Evolutionary conservation across 2,888 invertebrate genomes (phyloP), one percentile per base, ranked within the genome.

Genomic region (Apotomis capreana): DNA sequence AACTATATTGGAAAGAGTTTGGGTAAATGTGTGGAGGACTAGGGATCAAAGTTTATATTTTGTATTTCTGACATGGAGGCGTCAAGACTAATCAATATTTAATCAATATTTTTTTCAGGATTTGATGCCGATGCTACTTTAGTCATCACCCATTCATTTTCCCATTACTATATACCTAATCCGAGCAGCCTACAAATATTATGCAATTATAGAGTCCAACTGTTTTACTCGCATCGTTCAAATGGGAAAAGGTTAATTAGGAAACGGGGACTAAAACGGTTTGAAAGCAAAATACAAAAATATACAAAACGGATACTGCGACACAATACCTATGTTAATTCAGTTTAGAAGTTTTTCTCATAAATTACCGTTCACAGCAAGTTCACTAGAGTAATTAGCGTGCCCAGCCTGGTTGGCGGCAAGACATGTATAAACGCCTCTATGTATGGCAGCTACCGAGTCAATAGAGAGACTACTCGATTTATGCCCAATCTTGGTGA

Each of bases 351-450:
- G 12, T 6, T 40, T 6, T 5, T 8, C 8, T 46, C 36, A 36
- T 3, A 60, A 77, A 80, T 86, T 95, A 96, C 96, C 96, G 85
- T 96, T 96, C 61, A 97, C 96, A 78, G 94, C 91, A 78, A 97
- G 93, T 81, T 94, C 92, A 62, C 96, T 93, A 4, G 95, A 95
- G 84, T 95, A 95, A 81, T 94, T 94, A 59, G 95, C 94, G 76
- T 93, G 90, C 74, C 96, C 97, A 52, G 96, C 96, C 78, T 90
- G 90, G 87, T 96, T 97, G 68, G 90, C 90, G 12, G 95, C 96
- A 69, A 94, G 92, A 85, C 97, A 97, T 77, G 96, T 96, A 82
- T 96, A 97, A 72, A 95, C 92, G 78, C 97, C 97, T 75, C 95
- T 95, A 86, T 97, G 96, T 77, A 95, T 94, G 61, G 95, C 95